Percentiles rank a stretch among this genome's conserved stretches.
Evolutionary conservation across 2,113 vertebrate genomes (phyloP).

Genomic region (Antigone vipio): DNA sequence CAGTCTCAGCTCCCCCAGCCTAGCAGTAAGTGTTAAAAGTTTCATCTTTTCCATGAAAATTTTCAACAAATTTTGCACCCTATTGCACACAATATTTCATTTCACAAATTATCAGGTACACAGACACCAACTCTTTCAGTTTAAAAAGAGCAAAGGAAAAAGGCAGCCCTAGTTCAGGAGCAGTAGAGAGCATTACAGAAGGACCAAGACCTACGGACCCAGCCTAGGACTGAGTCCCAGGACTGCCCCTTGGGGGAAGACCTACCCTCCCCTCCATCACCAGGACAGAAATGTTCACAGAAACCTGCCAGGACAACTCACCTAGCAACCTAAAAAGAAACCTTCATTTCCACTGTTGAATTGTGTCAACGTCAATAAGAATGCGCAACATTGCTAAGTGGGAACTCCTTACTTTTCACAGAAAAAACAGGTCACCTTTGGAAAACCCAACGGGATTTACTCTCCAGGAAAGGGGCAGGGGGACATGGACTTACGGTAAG

Average conservation of each 20-base stretch:
- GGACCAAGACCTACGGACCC: accelerated
- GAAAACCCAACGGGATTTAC: not conserved
- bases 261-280: not conserved
- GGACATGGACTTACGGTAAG: not conserved
- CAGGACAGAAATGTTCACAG: not conserved
- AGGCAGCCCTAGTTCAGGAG: not conserved
- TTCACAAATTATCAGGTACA: not conserved
- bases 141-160: not conserved
- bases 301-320: not conserved
- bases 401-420: not conserved
- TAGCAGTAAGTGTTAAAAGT: not conserved
- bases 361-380: not conserved
- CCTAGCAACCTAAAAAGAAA: not conserved
- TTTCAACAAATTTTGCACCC: not conserved
- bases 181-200: not conserved
- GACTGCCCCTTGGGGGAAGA: not conserved
- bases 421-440: not conserved
- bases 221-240: not conserved
- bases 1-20: not conserved
- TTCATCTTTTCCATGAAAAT: not conserved
- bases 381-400: accelerated
- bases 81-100: not conserved
- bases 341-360: not conserved
- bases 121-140: not conserved
- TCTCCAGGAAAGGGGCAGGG: not conserved